Percentiles rank a stretch among this genome's conserved stretches.
Conservation (phyloP, 2,797 vertebrate genomes). For the Falco novaeseelandiae region DNA sequence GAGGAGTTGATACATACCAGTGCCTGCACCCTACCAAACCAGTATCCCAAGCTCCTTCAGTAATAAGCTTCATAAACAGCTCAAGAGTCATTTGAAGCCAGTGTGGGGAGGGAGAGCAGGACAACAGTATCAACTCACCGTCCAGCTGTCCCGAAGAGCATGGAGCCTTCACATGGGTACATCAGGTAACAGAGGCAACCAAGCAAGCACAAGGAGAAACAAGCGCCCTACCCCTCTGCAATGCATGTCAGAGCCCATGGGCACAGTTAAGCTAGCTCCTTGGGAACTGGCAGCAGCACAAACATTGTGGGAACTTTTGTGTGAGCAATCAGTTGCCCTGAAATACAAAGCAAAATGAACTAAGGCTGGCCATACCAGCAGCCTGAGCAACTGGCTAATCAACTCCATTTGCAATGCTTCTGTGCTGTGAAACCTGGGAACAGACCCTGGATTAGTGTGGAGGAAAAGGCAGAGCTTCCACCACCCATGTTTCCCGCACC, state of each 20-base stretch:
- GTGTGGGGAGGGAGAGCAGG: not conserved
- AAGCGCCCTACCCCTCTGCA: not conserved
- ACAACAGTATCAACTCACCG: not conserved
- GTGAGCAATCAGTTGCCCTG: not conserved
- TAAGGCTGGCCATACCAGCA: not conserved
- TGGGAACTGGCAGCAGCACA: not conserved
- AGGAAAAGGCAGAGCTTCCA: not conserved
- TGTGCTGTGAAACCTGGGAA: not conserved
- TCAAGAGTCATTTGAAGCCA: not conserved
- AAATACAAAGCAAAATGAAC: not conserved
- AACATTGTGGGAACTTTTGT: not conserved
- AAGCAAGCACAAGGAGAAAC: not conserved
- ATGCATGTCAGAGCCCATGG: accelerated
- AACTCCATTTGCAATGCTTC: not conserved
- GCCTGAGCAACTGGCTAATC: not conserved
- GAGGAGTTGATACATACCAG: not conserved
- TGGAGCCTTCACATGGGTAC: not conserved
- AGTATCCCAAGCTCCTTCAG: not conserved
- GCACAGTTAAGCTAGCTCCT: not conserved
- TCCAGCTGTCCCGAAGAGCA: not conserved
- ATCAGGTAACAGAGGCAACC: not conserved
- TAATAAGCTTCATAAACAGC: not conserved
- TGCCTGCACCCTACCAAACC: not conserved
- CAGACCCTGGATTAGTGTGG: not conserved
- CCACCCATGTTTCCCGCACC: not conserved